phyloP scores from a whole-genome alignment of 2,888 invertebrate species.

The Corythucha ciliata region DNA sequence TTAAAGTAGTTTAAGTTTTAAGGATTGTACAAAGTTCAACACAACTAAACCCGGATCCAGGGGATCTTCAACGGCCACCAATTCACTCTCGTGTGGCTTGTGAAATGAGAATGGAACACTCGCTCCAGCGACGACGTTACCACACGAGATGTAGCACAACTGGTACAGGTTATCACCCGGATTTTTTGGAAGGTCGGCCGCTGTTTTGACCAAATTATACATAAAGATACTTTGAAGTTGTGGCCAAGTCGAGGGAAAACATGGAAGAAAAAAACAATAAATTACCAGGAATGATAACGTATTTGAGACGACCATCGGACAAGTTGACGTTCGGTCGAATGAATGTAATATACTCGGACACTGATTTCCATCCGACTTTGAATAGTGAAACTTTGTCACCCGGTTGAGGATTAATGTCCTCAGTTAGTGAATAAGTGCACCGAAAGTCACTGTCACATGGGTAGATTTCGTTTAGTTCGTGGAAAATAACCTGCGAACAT shows the following conservation, averaged over 20 bases:
- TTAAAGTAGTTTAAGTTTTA: no score
- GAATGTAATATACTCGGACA: slow-evolving; percentile 23
- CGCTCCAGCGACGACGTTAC: slow-evolving; percentile 23
- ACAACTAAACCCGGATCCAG: slow-evolving; percentile 24
- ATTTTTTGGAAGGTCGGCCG: no score
- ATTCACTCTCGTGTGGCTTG: slow-evolving; percentile 21
- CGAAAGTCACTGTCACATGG: slow-evolving; percentile 22
- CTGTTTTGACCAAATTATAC: no score
- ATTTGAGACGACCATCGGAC: no score
- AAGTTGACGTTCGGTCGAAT: no score
- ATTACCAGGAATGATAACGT: no score
- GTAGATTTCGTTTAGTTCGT: slow-evolving; percentile 22
- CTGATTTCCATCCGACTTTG: slow-evolving; percentile 26
- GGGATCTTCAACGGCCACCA: slow-evolving; percentile 27
- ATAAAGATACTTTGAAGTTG: no score
- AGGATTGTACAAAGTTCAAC: no score
- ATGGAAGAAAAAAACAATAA: no score
- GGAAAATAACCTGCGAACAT: slow-evolving; percentile 27
- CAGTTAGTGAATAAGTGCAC: slow-evolving; percentile 23
- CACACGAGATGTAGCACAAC: slow-evolving; percentile 24
- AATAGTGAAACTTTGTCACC: slow-evolving; percentile 24
- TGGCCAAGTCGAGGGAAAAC: no score
- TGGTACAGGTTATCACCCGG: slow-evolving; percentile 26
- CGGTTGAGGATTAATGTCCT: slow-evolving; percentile 18
- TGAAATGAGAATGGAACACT: slow-evolving; percentile 26